Conservation (phyloP, 2,113 vertebrate species). For the Herpailurus yagouaroundi region DNA sequence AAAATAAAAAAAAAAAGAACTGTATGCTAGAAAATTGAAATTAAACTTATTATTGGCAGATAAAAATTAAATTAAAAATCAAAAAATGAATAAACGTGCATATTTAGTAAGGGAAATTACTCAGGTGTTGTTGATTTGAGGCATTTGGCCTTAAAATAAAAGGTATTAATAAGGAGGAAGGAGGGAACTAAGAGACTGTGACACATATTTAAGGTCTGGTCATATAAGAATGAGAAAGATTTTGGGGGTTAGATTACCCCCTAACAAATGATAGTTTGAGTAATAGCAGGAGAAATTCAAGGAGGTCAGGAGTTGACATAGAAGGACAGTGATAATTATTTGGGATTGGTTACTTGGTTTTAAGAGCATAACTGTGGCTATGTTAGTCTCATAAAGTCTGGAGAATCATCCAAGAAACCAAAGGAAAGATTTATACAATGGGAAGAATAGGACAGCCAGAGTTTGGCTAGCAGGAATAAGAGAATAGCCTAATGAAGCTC, state of each 20-base stretch:
- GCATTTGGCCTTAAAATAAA: neutral
- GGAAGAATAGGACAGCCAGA: neutral
- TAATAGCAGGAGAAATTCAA: neutral
- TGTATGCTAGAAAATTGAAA: conserved; percentile 16
- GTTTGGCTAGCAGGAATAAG: neutral
- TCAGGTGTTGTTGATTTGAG: neutral
- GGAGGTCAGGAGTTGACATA: neutral
- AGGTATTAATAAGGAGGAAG: neutral
- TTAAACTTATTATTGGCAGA: conserved; percentile 30
- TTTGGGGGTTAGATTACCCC: neutral
- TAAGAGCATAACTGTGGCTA: neutral
- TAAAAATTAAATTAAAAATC: neutral
- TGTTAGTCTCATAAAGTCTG: neutral
- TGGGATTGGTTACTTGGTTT: neutral
- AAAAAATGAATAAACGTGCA: neutral
- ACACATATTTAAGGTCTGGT: neutral
- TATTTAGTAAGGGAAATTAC: neutral
- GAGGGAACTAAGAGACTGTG: neutral
- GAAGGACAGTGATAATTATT: neutral
- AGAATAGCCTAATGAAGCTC: neutral
- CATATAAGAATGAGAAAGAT: neutral
- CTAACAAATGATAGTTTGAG: neutral
- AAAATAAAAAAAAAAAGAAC: no score
- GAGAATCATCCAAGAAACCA: neutral
- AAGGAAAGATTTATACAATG: neutral